Evolutionary conservation across 53 echinoderm and acorn worm genomes (phyloP), one percentile per base, ranked within the genome.

Genomic region (Apostichopus leukothele): DNA sequence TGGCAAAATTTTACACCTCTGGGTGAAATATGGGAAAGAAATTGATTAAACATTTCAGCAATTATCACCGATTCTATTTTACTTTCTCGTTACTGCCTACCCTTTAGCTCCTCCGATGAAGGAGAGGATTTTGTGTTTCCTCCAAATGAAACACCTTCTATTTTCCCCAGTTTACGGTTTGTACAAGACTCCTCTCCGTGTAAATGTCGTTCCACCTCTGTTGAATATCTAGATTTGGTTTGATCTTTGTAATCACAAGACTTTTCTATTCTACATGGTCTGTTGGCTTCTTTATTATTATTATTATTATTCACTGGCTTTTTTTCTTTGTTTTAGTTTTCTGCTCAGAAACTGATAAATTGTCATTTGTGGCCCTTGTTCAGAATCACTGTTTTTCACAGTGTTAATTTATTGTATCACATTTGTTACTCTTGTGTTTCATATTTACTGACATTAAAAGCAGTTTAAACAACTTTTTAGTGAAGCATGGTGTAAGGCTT

Each of bases 111-210:
- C 85, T 85, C 85, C 25, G 85, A 85, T 76, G 77, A 76, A 60
- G 85, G 66, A 13, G 85, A 85, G 63, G 85, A 85, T 68, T 85
- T 85, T 85, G 85, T 85, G 85, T 85, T 85, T 85, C 85, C 85
- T 6, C 60, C 85, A 63, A 85, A 60, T 16, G 85, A 85, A 85
- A 66, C 85, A 67, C 88, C 88, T 57, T 75, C 88, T 23, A 26
- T 57, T 53, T 87, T 87, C 53, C 88, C 76, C 52, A 80, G 21
- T 14, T 26, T 81, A 89, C 80, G 81, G 81, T 89, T 89, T 83
- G 81, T 89, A 87, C n/a, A n/a, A 1, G 12, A 21, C 77, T 51
- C 52, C 1, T 7, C 50, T 26, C 39, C 77, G 7, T 39, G 77
- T 74, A 19, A 21, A 74, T 76, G 77, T 76, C 52, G 5, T 39